A percentile compares a stretch with the other conserved stretches of the same genome.
Conservation (phyloP, 2,797 vertebrate species). For the Eulemur coronatus region DNA sequence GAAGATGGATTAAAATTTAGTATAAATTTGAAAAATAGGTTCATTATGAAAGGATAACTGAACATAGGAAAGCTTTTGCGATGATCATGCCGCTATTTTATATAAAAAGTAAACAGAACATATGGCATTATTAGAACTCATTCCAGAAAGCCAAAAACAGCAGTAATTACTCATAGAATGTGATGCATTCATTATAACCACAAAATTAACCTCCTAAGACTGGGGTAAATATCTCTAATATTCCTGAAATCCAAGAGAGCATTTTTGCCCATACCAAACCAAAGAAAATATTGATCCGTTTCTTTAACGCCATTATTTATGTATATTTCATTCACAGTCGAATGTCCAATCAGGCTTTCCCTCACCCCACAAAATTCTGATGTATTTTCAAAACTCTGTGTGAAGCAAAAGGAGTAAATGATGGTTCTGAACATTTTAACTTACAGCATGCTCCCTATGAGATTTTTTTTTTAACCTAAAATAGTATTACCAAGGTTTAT, state of each 20-base stretch:
- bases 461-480: background rate
- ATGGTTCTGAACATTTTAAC: background rate
- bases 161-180: background rate
- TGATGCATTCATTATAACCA: background rate
- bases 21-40: background rate
- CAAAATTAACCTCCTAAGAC: background rate
- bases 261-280: background rate
- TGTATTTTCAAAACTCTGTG: background rate
- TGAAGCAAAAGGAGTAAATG: background rate
- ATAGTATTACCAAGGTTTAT: background rate
- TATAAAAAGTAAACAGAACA: slow-evolving; percentile 1
- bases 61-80: background rate
- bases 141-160: background rate
- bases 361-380: background rate
- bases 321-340: background rate
- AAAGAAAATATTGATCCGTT: background rate
- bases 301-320: background rate
- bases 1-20: background rate
- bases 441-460: background rate
- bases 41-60: background rate
- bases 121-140: background rate
- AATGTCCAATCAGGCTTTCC: background rate
- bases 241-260: background rate
- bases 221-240: background rate
- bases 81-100: background rate